These are phyloP conservation scores for Campoletis sonorensis DNA, from an alignment of 1,140 invertebrate genomes.

Conservation along the genomic window DNA sequence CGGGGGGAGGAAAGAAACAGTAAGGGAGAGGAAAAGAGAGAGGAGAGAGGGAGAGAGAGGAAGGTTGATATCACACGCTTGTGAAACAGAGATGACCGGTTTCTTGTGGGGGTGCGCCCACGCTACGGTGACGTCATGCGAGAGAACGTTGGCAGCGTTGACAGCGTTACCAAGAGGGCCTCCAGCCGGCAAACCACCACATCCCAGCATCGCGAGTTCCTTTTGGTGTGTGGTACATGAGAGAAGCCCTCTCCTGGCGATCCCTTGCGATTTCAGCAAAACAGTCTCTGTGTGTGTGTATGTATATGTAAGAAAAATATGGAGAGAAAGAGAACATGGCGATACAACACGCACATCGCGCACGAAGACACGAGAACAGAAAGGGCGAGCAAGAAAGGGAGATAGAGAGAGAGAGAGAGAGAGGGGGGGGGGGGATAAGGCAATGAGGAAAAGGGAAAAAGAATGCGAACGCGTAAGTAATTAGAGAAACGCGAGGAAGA, in stretches of 20 bases:
- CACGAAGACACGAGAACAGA: constrained; percentile 14
- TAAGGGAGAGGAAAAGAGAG: not conserved
- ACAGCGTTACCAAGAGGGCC: constrained; percentile 42
- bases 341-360: constrained; percentile 21
- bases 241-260: constrained; percentile 11
- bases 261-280: not conserved
- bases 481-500: not conserved
- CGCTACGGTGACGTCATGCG: constrained; percentile 46
- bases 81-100: constrained; percentile 33
- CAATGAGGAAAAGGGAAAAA: not conserved
- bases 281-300: not conserved
- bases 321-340: not conserved
- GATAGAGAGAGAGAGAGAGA: not conserved
- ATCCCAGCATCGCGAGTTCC: constrained; percentile 22
- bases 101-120: constrained; percentile 51
- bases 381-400: not conserved
- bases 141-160: constrained; percentile 46
- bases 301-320: not conserved
- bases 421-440: not conserved
- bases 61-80: constrained; percentile 21
- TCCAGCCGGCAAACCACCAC: constrained; percentile 24
- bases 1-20: not conserved
- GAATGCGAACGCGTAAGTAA: too few relatives aligned
- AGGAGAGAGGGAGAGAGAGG: not conserved
- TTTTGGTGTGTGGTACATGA: constrained; percentile 8